Evolutionary conservation across 2,888 invertebrate species (phyloP).

Genomic region (Limulus polyphemus): DNA sequence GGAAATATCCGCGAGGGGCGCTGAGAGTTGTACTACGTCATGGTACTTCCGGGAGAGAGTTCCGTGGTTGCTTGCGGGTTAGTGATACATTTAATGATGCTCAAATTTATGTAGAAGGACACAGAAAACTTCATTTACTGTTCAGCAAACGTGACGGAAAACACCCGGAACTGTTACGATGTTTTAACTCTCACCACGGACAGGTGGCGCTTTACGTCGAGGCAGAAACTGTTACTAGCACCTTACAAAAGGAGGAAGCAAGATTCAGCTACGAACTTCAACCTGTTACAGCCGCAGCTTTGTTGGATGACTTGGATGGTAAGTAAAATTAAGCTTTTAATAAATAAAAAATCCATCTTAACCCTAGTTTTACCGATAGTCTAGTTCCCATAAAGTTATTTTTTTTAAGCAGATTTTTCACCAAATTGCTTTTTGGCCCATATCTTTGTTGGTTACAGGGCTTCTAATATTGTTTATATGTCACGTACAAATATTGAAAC

Average conservation of each 20-base stretch:
- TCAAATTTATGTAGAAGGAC: slow-evolving; percentile 53
- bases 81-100: slow-evolving; percentile 35
- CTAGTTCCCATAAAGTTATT: too few species aligned
- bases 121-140: slow-evolving; percentile 46
- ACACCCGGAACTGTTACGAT: slow-evolving; percentile 31
- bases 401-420: too few species aligned
- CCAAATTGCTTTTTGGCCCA: too few species aligned
- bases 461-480: too few species aligned
- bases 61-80: slow-evolving; percentile 55
- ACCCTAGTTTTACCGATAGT: too few species aligned
- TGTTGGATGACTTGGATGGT: too few species aligned
- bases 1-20: slow-evolving; percentile 63
- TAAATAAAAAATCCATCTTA: too few species aligned
- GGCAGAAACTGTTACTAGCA: slow-evolving; percentile 31
- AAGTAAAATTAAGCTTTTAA: too few species aligned
- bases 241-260: slow-evolving; percentile 36
- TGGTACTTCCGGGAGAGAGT: slow-evolving; percentile 42
- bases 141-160: slow-evolving; percentile 35
- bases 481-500: too few species aligned
- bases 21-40: slow-evolving; percentile 52
- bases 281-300: too few species aligned
- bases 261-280: too few species aligned
- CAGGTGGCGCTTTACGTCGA: slow-evolving; percentile 56
- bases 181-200: slow-evolving; percentile 51
- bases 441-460: too few species aligned